Conservation (phyloP, 2,888 invertebrate species). For the Dugesia japonica region DNA sequence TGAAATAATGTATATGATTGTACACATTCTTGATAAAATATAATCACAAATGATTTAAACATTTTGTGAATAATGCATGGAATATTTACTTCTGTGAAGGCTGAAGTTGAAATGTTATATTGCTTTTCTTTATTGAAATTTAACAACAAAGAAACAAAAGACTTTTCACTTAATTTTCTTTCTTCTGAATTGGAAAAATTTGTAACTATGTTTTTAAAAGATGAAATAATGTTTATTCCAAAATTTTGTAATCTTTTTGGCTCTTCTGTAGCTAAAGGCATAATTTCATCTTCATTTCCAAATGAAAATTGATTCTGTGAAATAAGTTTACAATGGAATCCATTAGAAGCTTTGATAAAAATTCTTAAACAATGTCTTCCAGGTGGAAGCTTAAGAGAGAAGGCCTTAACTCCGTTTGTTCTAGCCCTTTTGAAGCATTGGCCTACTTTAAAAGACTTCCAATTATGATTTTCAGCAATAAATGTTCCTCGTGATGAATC, state of each 20-base stretch:
- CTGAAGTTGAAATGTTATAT: not conserved
- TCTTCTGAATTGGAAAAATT: slow-evolving; percentile 40
- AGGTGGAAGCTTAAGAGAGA: slow-evolving; percentile 41
- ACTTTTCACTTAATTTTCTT: slow-evolving; percentile 35
- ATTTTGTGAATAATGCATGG: no score
- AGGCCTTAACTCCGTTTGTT: slow-evolving; percentile 40
- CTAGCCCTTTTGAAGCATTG: slow-evolving; percentile 43
- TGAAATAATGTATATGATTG: no score
- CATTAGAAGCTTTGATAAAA: slow-evolving; percentile 40
- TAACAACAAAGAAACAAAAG: not conserved
- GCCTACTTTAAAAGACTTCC: slow-evolving; percentile 46
- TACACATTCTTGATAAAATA: no score
- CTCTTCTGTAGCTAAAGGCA: slow-evolving; percentile 44
- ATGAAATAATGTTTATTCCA: slow-evolving; percentile 42
- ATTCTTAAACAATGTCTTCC: slow-evolving; percentile 37
- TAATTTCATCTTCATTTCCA: slow-evolving; percentile 47
- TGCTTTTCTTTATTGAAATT: not conserved
- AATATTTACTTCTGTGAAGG: not conserved
- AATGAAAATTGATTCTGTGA: slow-evolving; percentile 45
- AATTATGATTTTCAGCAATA: slow-evolving; percentile 47
- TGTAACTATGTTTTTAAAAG: slow-evolving; percentile 43
- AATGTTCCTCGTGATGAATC: slow-evolving; percentile 40
- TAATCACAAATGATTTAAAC: no score
- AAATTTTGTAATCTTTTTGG: slow-evolving; percentile 42
- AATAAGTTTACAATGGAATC: slow-evolving; percentile 45